A percentile compares a stretch with the other conserved stretches of the same genome.
phyloP scores from a whole-genome alignment of 2,888 invertebrate species.

The Palloptera scutellata region DNA sequence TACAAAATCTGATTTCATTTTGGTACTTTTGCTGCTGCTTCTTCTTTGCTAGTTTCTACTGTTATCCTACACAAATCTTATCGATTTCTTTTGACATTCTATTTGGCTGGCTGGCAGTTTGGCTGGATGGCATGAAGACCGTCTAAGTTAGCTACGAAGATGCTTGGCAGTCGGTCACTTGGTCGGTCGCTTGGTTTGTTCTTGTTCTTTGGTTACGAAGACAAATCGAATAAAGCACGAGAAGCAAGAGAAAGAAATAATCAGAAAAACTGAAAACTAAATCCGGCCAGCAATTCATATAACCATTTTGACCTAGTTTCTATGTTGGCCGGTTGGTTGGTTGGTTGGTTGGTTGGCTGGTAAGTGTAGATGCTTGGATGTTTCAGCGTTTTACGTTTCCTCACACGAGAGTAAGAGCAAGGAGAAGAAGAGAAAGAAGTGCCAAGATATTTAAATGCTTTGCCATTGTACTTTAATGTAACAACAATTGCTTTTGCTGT shows the following conservation, averaged over 20 bases:
- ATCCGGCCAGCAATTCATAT: constrained; percentile 34
- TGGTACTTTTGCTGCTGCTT: constrained; percentile 1
- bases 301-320: constrained; percentile 42
- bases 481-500: too few species aligned
- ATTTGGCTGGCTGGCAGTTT: constrained; percentile 6
- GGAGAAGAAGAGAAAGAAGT: neutral
- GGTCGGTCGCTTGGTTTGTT: too few species aligned
- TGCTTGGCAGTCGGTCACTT: too few species aligned
- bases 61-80: constrained; percentile 24
- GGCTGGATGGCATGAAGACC: neutral
- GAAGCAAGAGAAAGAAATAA: too few species aligned
- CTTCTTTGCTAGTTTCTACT: constrained; percentile 9
- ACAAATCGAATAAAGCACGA: too few species aligned
- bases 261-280: neutral
- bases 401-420: neutral
- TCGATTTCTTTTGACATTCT: constrained; percentile 32
- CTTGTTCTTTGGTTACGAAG: too few species aligned
- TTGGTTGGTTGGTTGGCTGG: constrained; percentile 12
- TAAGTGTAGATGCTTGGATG: too few species aligned
- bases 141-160: too few species aligned
- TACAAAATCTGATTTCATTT: neutral
- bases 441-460: constrained; percentile 9
- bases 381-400: neutral
- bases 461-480: too few species aligned
- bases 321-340: constrained; percentile 4